Conservation (phyloP, 1,140 invertebrate genomes). For the Zaprionus taronus region DNA sequence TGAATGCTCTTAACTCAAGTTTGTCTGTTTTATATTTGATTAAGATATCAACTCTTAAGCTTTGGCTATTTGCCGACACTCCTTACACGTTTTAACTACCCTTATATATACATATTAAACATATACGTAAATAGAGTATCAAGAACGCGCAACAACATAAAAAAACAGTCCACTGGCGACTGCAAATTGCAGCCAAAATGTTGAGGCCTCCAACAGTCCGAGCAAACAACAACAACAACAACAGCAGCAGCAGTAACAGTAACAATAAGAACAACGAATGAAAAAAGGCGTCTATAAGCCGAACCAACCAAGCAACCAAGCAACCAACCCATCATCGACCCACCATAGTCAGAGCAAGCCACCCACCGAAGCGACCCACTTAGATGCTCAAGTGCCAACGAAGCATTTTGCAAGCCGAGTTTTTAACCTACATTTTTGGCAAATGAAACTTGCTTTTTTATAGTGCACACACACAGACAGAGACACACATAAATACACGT, state of each 20-base stretch:
- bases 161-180: constrained; percentile 7
- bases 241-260: neutral
- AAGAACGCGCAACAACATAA: neutral
- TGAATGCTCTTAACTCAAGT: too few species aligned
- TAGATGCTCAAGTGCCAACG: constrained; percentile 45
- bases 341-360: neutral
- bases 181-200: constrained; percentile 40
- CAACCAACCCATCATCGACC: neutral
- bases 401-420: constrained; percentile 46
- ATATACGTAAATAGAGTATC: neutral
- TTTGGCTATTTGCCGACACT: too few species aligned
- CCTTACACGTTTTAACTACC: too few species aligned
- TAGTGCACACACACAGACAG: neutral
- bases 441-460: constrained; percentile 56
- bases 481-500: neutral
- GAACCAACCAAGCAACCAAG: neutral
- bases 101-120: neutral
- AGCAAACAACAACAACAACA: neutral
- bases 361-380: constrained; percentile 38
- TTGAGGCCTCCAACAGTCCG: constrained; percentile 6
- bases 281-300: constrained; percentile 3
- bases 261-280: constrained; percentile 4
- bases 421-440: constrained; percentile 75
- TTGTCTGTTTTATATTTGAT: too few species aligned
- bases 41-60: too few species aligned